Base-by-base conservation (phyloP, 1,140 invertebrate genomes). In the Ctenoplectra terminalis region DNA sequence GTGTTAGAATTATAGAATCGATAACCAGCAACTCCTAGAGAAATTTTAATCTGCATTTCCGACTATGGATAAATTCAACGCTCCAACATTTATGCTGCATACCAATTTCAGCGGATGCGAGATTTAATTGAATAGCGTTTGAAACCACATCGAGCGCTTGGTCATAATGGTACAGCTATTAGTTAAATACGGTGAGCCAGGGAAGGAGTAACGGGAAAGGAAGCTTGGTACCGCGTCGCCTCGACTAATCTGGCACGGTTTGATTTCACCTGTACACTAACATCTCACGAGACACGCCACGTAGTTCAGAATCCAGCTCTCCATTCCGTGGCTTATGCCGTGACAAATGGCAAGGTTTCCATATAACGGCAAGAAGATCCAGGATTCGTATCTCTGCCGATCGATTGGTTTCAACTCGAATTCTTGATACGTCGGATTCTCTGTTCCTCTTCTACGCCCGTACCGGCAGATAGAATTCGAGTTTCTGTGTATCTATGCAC, bases 261-360 rank as follows among this genome's bases (percentile, higher is more conserved):
- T 63, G 78, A 73, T 88, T 85, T 85, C 83, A 72, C 69, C 72
- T 29, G 70, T 43, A 37, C 66, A 17, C n/a, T 20, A 60, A 70
- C 82, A 81, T 81, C 78, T 63, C 34, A 23, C 64, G 60, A 76
- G 61, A 50, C 52, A 31, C 13, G 31, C 34, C 46, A 50, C 71
- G 82, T n/a, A 56, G 60, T 40, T 74, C 60, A 23, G 67, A 76
- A 88, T 88, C 74, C 70, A 54, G 64, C 34, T 34, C 2, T 72
- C 86, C 64, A 60, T 85, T 75, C 83, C 82, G 37, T 78, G 79
- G 87, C 87, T 88, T 88, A 88, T 74, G 61, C 82, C 60, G 83
- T 91, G 90, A 91, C 88, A 90, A 91, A 90, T 89, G 83, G 87
- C 84, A 74, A 88, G 87, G 84, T 88, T 89, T 76, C 81, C 84